These are phyloP conservation scores for Albula glossodonta DNA, from an alignment of 2,113 vertebrate species.

Conservation along the genomic window DNA sequence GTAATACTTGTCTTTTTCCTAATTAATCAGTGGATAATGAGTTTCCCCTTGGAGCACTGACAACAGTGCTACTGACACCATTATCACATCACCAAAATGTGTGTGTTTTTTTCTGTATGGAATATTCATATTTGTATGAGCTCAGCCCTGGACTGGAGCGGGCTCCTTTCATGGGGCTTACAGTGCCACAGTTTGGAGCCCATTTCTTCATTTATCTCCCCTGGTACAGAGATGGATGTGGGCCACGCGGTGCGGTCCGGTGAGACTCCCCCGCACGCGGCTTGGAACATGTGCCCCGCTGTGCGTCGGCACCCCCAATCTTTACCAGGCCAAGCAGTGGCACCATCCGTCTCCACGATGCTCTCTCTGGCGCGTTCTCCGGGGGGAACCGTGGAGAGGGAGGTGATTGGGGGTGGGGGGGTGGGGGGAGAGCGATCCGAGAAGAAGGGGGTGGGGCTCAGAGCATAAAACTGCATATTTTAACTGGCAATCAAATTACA, in stretches of 20 bases:
- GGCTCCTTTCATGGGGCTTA: slow-evolving; percentile 21
- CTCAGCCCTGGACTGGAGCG: slow-evolving; percentile 21
- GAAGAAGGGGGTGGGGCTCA: background rate
- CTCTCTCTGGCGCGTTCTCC: slow-evolving; percentile 27
- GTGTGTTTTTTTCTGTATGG: background rate
- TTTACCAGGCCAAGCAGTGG: slow-evolving; percentile 73
- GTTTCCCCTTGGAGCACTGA: background rate
- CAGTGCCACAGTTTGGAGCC: slow-evolving; percentile 56
- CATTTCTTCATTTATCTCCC: slow-evolving; percentile 68
- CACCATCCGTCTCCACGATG: slow-evolving; percentile 53
- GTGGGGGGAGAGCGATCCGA: slow-evolving; percentile 38
- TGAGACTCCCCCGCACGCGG: slow-evolving; percentile 64
- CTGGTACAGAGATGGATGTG: slow-evolving; percentile 71
- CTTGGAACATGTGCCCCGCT: slow-evolving; percentile 65
- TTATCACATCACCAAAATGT: background rate
- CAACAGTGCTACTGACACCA: background rate
- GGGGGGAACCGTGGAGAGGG: background rate
- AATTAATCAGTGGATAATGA: background rate
- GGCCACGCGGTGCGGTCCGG: slow-evolving; percentile 56
- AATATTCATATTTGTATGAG: slow-evolving; percentile 46
- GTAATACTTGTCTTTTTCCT: background rate
- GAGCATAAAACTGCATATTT: slow-evolving; percentile 57
- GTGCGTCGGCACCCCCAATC: slow-evolving; percentile 63
- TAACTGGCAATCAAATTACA: slow-evolving; percentile 61
- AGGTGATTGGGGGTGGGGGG: slow-evolving; percentile 11